A percentile compares a stretch with the other conserved stretches of the same genome.
Conservation (phyloP, 2,888 invertebrate species). For the Malthinus flaveolus region DNA sequence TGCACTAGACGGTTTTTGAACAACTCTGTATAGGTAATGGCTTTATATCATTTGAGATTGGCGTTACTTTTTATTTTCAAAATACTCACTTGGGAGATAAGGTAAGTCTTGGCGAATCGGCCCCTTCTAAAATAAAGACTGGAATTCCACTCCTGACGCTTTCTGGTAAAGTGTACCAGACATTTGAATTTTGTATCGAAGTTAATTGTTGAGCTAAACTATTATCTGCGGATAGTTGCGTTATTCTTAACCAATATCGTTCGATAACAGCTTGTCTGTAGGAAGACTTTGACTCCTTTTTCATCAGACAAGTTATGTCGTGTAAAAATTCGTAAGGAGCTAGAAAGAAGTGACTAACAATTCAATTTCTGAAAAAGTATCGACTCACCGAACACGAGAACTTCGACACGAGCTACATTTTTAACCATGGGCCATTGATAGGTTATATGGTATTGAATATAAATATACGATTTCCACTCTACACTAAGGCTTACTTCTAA, state of each 20-base stretch:
- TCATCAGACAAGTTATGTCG: slow-evolving; percentile 69
- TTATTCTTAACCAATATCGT: slow-evolving; percentile 66
- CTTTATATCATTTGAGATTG: too few species aligned
- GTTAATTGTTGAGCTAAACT: slow-evolving; percentile 70
- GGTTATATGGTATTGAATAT: slow-evolving; percentile 66
- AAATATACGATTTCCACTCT: slow-evolving; percentile 74
- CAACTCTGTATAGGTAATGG: too few species aligned
- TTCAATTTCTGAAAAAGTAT: neutral
- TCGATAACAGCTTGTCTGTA: slow-evolving; percentile 69
- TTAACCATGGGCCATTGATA: slow-evolving; percentile 63
- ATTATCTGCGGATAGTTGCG: slow-evolving; percentile 67
- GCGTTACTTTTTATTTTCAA: too few species aligned
- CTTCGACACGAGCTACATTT: slow-evolving; percentile 50
- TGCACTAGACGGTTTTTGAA: too few species aligned
- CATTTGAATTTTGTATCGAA: slow-evolving; percentile 62
- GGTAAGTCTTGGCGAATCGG: slow-evolving; percentile 47
- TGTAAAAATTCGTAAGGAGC: slow-evolving; percentile 75
- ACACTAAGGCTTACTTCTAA: slow-evolving; percentile 68
- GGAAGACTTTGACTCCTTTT: slow-evolving; percentile 65
- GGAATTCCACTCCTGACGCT: slow-evolving; percentile 71
- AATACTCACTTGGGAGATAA: slow-evolving; percentile 53
- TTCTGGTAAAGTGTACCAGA: slow-evolving; percentile 71
- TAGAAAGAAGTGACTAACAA: slow-evolving; percentile 35
- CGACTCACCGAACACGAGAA: slow-evolving; percentile 49
- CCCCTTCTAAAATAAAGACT: slow-evolving; percentile 59